phyloP scores from a whole-genome alignment of 2,797 vertebrate species.

The Botia almorhae region DNA sequence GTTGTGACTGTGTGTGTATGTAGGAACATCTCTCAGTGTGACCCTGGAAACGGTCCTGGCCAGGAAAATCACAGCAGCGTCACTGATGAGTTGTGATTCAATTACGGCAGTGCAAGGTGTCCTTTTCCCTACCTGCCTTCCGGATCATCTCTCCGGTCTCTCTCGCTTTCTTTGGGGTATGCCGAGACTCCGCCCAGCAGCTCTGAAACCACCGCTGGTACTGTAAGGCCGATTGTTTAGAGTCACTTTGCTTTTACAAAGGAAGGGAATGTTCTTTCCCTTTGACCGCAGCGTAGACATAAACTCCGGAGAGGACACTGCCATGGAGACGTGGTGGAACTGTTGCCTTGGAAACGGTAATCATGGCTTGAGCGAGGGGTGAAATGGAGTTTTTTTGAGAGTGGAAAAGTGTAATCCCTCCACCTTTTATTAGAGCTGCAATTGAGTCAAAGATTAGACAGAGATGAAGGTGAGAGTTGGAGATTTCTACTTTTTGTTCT shows the following conservation, averaged over 20 bases:
- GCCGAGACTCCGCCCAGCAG: constrained; percentile 10
- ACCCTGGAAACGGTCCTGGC: constrained; percentile 17
- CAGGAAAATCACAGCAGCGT: constrained; percentile 43
- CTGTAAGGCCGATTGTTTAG: constrained; percentile 1
- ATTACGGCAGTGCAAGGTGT: constrained; percentile 49
- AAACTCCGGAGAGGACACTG: constrained; percentile 32
- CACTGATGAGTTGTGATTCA: constrained; percentile 48
- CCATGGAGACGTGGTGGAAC: constrained; percentile 37
- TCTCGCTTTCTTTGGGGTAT: constrained; percentile 12
- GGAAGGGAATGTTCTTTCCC: constrained; percentile 35
- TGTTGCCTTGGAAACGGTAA: constrained; percentile 52
- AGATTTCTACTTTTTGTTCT: background rate
- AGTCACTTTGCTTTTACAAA: constrained; percentile 26
- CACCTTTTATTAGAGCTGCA: constrained; percentile 44
- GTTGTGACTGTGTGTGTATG: constrained; percentile 14
- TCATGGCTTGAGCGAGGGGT: constrained; percentile 34
- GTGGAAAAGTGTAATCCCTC: constrained; percentile 37
- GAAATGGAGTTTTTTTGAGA: constrained; percentile 44
- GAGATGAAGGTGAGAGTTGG: background rate
- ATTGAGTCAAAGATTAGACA: constrained; percentile 37
- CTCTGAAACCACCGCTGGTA: constrained; percentile 35
- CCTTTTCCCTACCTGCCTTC: constrained; percentile 33
- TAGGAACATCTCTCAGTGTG: constrained; percentile 5
- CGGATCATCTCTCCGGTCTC: constrained; percentile 1
- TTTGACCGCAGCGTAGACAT: constrained; percentile 25